These are phyloP conservation scores for Lithosia quadra DNA, from an alignment of 2,888 invertebrate species.

Conservation along the genomic window DNA sequence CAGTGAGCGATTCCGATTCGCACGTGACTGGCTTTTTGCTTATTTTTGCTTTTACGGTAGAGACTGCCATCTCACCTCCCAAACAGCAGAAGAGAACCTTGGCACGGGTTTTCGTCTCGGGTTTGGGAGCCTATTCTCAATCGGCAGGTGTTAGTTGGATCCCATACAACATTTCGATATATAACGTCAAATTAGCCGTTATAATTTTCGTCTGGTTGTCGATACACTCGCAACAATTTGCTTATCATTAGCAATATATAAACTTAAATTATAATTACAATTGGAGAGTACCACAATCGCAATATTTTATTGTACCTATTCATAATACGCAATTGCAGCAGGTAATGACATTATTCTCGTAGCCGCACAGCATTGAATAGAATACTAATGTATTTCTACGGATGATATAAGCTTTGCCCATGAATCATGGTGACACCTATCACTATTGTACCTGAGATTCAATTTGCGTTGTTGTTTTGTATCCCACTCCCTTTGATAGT, in stretches of 20 bases:
- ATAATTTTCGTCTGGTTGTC: not conserved
- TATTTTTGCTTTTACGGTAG: too few relatives aligned
- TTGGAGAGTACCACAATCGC: constrained; percentile 21
- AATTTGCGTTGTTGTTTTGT: not conserved
- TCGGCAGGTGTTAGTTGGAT: too few relatives aligned
- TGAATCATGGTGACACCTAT: constrained; percentile 36
- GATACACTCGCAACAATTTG: not conserved
- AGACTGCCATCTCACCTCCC: too few relatives aligned
- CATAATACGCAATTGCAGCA: constrained; percentile 39
- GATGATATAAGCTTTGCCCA: constrained; percentile 40
- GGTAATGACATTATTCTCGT: constrained; percentile 39
- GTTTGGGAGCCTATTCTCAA: too few relatives aligned
- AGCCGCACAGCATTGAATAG: constrained; percentile 34
- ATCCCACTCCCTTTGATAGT: not conserved
- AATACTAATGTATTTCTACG: constrained; percentile 42
- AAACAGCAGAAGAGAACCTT: too few relatives aligned
- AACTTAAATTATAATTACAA: constrained; percentile 2
- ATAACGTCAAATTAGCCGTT: too few relatives aligned
- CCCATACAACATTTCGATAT: too few relatives aligned
- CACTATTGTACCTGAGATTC: not conserved
- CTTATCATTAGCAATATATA: constrained; percentile 11
- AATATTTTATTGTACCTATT: constrained; percentile 32
- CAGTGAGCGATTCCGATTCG: too few relatives aligned
- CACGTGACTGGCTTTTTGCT: too few relatives aligned
- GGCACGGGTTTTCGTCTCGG: too few relatives aligned